These are phyloP conservation scores for Helobdella robusta DNA, from an alignment of 2,888 invertebrate genomes.

Conservation along the genomic window DNA sequence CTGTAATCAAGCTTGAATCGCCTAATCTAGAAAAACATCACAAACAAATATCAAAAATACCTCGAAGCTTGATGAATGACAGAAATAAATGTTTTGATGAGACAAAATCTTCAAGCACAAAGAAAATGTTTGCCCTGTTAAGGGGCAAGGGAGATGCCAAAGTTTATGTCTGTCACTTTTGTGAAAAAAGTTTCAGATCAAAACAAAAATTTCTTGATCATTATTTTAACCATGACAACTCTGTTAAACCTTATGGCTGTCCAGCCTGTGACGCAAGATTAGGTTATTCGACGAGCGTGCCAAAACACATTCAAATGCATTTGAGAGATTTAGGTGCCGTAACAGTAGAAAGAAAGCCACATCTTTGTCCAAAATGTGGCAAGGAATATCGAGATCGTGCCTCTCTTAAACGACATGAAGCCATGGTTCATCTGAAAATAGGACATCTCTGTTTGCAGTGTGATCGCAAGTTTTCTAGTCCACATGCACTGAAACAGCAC, in stretches of 20 bases:
- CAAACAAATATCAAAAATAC: no score
- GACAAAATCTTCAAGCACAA: no score
- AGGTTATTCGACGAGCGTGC: conserved; percentile 13
- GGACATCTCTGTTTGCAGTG: conserved; percentile 9
- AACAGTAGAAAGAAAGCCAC: not conserved
- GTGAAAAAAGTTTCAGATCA: conserved; percentile 6
- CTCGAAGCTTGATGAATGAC: no score
- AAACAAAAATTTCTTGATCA: conserved; percentile 16
- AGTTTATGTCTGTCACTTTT: conserved; percentile 11
- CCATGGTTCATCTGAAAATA: conserved; percentile 20
- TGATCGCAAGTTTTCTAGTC: not conserved
- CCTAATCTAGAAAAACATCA: no score
- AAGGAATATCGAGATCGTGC: conserved; percentile 8
- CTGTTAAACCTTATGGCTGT: conserved; percentile 1
- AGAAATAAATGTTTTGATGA: no score
- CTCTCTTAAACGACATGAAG: conserved; percentile 13
- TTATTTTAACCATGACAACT: conserved; percentile 14
- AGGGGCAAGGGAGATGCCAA: not conserved
- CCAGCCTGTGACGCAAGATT: conserved; percentile 2
- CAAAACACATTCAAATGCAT: conserved; percentile 19
- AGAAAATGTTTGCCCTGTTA: no score
- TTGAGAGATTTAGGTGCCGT: not conserved
- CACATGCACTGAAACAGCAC: conserved; percentile 10
- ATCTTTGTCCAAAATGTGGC: conserved; percentile 19
- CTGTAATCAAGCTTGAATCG: no score